These are phyloP conservation scores for Eupleurogrammus muticus DNA, from an alignment of 2,797 vertebrate species.

Conservation along the genomic window DNA sequence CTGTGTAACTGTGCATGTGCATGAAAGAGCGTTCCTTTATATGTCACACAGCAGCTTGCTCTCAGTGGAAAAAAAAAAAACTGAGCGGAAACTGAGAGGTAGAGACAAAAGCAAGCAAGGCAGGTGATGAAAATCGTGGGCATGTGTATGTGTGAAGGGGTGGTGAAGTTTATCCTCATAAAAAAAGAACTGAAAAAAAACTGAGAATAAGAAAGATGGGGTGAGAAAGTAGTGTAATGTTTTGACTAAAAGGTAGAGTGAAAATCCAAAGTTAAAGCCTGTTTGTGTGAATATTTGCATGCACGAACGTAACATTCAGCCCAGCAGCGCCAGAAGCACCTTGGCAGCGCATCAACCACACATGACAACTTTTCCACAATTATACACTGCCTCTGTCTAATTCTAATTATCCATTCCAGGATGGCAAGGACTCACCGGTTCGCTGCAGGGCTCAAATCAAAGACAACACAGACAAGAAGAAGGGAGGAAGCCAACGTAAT, in stretches of 20 bases:
- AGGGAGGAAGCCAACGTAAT: conserved; percentile 30
- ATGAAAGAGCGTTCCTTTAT: neutral
- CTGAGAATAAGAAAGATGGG: neutral
- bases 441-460: conserved; percentile 56
- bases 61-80: conserved; percentile 13
- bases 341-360: conserved; percentile 33
- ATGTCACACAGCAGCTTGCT: conserved; percentile 22
- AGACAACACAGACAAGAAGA: conserved; percentile 31
- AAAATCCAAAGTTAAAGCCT: neutral
- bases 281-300: conserved; percentile 33
- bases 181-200: neutral
- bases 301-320: neutral
- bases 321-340: neutral
- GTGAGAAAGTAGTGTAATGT: neutral
- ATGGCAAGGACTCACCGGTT: conserved; percentile 38
- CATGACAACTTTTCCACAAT: conserved; percentile 50
- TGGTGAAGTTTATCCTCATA: neutral
- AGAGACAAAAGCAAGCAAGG: conserved; percentile 18
- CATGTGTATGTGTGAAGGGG: neutral
- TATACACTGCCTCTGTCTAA: conserved; percentile 25
- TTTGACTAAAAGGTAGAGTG: conserved; percentile 1
- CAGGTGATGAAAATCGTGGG: neutral
- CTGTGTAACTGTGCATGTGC: neutral
- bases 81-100: neutral
- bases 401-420: conserved; percentile 65